Evolutionary conservation across 2,888 invertebrate species (phyloP).

Genomic region (Microctonus hyperodae): DNA sequence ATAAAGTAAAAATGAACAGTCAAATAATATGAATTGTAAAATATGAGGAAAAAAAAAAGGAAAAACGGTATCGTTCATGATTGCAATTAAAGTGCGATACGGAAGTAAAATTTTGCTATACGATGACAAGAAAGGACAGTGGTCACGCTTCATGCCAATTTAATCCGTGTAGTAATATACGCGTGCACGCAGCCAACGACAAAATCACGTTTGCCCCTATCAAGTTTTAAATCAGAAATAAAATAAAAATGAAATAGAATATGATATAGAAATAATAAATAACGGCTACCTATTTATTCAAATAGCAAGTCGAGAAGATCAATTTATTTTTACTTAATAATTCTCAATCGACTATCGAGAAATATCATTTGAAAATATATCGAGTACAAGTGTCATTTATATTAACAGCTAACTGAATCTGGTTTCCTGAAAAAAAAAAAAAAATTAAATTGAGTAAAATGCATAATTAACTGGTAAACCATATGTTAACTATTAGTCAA

Average conservation of each 20-base stretch:
- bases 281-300: too few species aligned
- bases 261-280: background rate
- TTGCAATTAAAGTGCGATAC: slow-evolving; percentile 55
- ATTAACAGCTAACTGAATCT: too few species aligned
- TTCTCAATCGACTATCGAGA: too few species aligned
- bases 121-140: slow-evolving; percentile 48
- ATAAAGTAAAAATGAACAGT: slow-evolving; percentile 17
- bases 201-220: slow-evolving; percentile 34
- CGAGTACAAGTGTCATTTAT: too few species aligned
- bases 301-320: too few species aligned
- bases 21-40: background rate
- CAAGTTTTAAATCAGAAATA: background rate
- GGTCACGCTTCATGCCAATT: slow-evolving; percentile 60
- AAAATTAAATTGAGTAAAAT: too few species aligned
- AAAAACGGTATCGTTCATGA: slow-evolving; percentile 49
- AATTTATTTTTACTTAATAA: too few species aligned
- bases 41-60: slow-evolving; percentile 29
- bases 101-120: slow-evolving; percentile 39
- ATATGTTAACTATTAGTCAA: too few species aligned
- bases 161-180: slow-evolving; percentile 47
- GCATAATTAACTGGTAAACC: too few species aligned
- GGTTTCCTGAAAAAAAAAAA: too few species aligned
- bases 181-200: too few species aligned
- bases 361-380: too few species aligned
- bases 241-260: background rate